A percentile compares a stretch with the other conserved stretches of the same genome.
Evolutionary conservation across 2,797 vertebrate species (phyloP).

Genomic region (Rhabdomys pumilio): DNA sequence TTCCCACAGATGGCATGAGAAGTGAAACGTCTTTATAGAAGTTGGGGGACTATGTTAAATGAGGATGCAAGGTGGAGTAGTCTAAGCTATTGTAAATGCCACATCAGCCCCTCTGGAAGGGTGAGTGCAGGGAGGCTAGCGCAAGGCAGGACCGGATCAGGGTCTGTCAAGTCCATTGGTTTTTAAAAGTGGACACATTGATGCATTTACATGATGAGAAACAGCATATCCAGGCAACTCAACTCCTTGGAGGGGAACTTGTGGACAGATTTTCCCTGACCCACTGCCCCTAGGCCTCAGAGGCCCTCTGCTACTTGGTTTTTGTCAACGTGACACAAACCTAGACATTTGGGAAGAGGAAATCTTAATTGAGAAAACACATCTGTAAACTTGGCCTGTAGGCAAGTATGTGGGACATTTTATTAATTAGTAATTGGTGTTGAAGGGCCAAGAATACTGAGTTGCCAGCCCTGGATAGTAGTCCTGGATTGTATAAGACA

Average conservation of each 20-base stretch:
- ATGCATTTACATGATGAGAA: neutral
- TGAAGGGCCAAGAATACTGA: neutral
- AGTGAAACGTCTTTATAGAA: neutral
- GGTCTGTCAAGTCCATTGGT: too few relatives aligned
- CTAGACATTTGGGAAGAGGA: neutral
- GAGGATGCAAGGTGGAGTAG: neutral
- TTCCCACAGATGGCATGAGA: neutral
- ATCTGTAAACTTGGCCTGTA: neutral
- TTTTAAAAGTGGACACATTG: neutral
- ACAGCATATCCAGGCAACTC: neutral
- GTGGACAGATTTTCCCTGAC: neutral
- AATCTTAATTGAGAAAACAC: neutral
- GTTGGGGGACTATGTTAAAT: fast-evolving
- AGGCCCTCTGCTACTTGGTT: neutral
- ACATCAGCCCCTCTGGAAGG: neutral
- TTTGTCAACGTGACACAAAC: neutral
- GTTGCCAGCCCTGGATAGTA: neutral
- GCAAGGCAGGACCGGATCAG: neutral
- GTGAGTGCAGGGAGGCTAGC: neutral
- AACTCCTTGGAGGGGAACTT: fast-evolving
- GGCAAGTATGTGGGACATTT: neutral
- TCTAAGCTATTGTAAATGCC: neutral
- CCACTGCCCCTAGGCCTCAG: neutral
- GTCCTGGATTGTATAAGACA: neutral
- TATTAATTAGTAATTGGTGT: slow-evolving; percentile 24